A percentile compares a stretch with the other conserved stretches of the same genome.
phyloP scores from a whole-genome alignment of 2,113 vertebrate species.

The Catagonus wagneri region DNA sequence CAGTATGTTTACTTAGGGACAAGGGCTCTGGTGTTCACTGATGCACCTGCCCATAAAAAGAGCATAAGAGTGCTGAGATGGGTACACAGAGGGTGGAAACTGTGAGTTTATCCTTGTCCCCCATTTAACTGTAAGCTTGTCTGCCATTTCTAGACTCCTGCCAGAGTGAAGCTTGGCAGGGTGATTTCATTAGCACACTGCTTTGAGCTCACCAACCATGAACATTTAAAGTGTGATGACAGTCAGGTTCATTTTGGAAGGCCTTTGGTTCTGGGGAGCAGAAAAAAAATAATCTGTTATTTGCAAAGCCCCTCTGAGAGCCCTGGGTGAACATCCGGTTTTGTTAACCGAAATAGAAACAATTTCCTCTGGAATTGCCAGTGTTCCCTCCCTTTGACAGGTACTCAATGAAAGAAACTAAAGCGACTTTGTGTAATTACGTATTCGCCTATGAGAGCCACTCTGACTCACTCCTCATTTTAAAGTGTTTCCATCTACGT shows the following conservation, averaged over 20 bases:
- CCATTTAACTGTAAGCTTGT: neutral
- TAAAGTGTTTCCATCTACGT: slow-evolving; percentile 10
- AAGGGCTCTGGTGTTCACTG: neutral
- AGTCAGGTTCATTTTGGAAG: neutral
- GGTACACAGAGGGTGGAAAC: too few relatives aligned
- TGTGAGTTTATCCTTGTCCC: neutral
- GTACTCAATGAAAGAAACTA: neutral
- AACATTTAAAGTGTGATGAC: neutral
- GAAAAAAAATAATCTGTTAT: neutral
- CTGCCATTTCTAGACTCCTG: neutral
- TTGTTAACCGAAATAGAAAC: slow-evolving; percentile 41
- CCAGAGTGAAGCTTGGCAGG: neutral
- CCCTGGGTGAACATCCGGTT: neutral
- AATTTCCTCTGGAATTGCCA: neutral
- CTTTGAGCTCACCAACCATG: neutral
- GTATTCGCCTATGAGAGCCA: neutral
- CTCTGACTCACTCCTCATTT: slow-evolving; percentile 12
- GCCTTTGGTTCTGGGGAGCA: neutral
- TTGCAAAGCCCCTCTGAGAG: neutral
- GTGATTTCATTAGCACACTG: neutral
- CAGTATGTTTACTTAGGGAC: neutral
- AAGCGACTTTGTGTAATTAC: slow-evolving; percentile 22
- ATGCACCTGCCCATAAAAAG: neutral
- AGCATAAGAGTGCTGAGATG: rapidly evolving
- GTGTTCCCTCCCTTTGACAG: neutral